Percentiles rank a stretch among this genome's conserved stretches.
Evolutionary conservation across 2,888 invertebrate genomes (phyloP).

Genomic region (Serripes groenlandicus): DNA sequence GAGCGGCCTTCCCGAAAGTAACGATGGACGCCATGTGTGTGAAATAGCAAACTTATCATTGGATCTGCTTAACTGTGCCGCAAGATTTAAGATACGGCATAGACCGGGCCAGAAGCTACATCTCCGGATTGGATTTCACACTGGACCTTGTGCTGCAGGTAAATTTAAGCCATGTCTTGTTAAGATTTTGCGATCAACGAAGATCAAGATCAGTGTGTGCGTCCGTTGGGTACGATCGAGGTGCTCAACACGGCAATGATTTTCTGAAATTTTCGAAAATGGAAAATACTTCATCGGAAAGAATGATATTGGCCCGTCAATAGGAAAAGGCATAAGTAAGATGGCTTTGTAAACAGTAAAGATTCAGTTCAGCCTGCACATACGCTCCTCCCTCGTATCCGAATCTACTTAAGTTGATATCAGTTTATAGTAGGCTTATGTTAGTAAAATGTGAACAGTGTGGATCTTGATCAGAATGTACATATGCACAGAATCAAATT

Average conservation of each 20-base stretch:
- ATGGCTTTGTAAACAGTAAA: too few relatives aligned
- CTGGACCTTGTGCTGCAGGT: slow-evolving; percentile 72
- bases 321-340: too few relatives aligned
- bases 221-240: background rate
- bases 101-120: slow-evolving; percentile 53
- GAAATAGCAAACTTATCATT: slow-evolving; percentile 81
- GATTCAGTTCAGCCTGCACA: too few relatives aligned
- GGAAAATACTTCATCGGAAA: too few relatives aligned
- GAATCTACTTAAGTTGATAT: too few relatives aligned
- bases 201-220: background rate
- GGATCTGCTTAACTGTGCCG: slow-evolving; percentile 81
- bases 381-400: too few relatives aligned
- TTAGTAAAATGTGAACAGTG: too few relatives aligned
- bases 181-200: background rate
- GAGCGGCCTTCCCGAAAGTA: slow-evolving; percentile 78
- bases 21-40: slow-evolving; percentile 69
- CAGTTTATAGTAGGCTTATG: too few relatives aligned
- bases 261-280: background rate
- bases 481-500: too few relatives aligned
- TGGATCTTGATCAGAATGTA: too few relatives aligned
- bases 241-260: background rate
- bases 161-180: background rate
- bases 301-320: too few relatives aligned
- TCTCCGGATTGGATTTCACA: slow-evolving; percentile 70
- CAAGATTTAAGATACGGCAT: slow-evolving; percentile 82